A percentile compares a stretch with the other conserved stretches of the same genome.
These are phyloP conservation scores for Sesia bembeciformis DNA, from an alignment of 2,888 invertebrate genomes.

Conservation along the genomic window DNA sequence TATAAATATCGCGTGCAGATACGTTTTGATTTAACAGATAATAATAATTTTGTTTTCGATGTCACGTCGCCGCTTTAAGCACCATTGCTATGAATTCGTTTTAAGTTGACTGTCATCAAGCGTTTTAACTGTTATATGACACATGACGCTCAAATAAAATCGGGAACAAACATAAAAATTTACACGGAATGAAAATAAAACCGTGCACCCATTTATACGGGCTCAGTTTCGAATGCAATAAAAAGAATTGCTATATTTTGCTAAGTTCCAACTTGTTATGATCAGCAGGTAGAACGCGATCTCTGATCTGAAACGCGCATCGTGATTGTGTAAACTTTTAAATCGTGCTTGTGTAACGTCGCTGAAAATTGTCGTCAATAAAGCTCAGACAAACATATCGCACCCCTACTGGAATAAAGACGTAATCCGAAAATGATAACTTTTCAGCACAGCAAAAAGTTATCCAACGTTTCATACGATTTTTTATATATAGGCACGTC, in stretches of 20 bases:
- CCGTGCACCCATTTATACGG: conserved; percentile 21
- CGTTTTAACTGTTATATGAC: conserved; percentile 33
- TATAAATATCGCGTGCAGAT: too few relatives aligned
- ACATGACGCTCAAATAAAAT: conserved; percentile 31
- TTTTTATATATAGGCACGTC: too few relatives aligned
- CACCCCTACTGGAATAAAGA: neutral
- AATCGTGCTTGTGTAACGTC: conserved; percentile 25
- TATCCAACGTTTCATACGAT: too few relatives aligned
- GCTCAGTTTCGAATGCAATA: conserved; percentile 27
- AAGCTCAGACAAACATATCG: conserved; percentile 24
- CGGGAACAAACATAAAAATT: conserved; percentile 38
- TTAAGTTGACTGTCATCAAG: conserved; percentile 30
- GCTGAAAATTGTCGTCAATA: conserved; percentile 20
- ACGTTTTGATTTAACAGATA: too few relatives aligned
- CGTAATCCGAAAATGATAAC: too few relatives aligned
- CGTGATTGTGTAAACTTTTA: conserved; percentile 44
- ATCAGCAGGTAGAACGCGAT: conserved; percentile 35
- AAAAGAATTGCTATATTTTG: conserved; percentile 51
- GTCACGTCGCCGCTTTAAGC: neutral
- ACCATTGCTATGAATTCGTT: conserved; percentile 24
- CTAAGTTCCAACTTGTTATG: conserved; percentile 51
- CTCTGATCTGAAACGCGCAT: conserved; percentile 22
- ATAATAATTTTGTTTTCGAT: too few relatives aligned
- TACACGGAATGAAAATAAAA: conserved; percentile 42
- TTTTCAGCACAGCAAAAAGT: neutral